Evolutionary conservation across 2,888 invertebrate species (phyloP).

Genomic region (Heliconius cydno): DNA sequence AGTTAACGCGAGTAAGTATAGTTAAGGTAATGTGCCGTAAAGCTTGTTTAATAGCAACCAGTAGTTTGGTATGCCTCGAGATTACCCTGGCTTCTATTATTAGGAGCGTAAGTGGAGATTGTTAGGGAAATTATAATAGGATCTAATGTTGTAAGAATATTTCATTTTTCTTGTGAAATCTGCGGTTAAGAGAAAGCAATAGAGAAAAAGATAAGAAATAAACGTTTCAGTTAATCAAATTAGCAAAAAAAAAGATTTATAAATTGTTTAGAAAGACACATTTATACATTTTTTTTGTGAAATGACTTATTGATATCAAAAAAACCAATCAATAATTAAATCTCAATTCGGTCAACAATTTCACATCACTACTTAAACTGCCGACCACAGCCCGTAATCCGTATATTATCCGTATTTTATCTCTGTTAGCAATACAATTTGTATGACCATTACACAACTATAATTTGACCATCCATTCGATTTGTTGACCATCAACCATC

Average conservation of each 20-base stretch:
- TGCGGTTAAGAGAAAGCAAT: background rate
- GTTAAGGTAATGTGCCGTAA: slow-evolving; percentile 45
- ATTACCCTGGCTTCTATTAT: slow-evolving; percentile 40
- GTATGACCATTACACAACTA: slow-evolving; percentile 26
- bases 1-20: slow-evolving; percentile 47
- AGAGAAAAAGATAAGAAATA: too few relatives aligned
- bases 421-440: slow-evolving; percentile 37
- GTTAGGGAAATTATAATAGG: slow-evolving; percentile 4
- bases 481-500: slow-evolving; percentile 38
- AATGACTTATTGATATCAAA: background rate
- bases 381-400: background rate
- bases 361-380: background rate
- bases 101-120: slow-evolving; percentile 16
- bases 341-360: background rate
- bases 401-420: slow-evolving; percentile 5
- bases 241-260: too few relatives aligned
- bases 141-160: background rate
- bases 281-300: too few relatives aligned
- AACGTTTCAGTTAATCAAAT: too few relatives aligned
- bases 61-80: slow-evolving; percentile 49
- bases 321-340: background rate
- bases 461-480: slow-evolving; percentile 24
- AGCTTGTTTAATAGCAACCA: slow-evolving; percentile 47
- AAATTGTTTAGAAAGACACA: too few relatives aligned
- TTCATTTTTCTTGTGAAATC: background rate